Conservation (phyloP, 2,888 invertebrate species). For the Tenthredo mesomela region DNA sequence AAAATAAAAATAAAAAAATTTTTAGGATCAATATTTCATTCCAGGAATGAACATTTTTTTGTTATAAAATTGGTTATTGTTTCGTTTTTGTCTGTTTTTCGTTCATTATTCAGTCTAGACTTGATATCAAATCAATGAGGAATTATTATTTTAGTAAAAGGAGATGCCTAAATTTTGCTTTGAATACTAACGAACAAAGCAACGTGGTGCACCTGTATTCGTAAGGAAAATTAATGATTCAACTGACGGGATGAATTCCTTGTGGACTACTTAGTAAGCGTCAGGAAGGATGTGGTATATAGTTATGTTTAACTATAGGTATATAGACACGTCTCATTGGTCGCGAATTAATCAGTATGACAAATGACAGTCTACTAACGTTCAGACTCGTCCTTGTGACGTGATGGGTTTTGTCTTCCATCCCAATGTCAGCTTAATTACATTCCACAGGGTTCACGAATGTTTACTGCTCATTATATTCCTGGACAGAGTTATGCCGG, state of each 20-base stretch:
- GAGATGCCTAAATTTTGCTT: neutral
- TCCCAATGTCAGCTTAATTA: constrained; percentile 71
- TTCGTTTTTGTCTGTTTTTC: neutral
- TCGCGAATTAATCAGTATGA: constrained; percentile 73
- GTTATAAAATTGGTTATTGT: neutral
- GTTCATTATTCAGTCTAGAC: neutral
- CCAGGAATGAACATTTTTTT: neutral
- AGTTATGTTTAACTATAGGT: neutral
- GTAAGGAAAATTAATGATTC: constrained; percentile 39
- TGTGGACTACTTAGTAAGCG: constrained; percentile 28
- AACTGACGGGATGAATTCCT: neutral
- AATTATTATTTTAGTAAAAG: neutral
- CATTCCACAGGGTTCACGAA: constrained; percentile 66
- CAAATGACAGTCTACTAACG: constrained; percentile 61
- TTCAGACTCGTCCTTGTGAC: constrained; percentile 40
- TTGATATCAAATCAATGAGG: neutral
- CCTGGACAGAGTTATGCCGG: constrained; percentile 48
- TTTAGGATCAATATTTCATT: neutral
- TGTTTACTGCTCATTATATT: constrained; percentile 50
- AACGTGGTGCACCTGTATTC: constrained; percentile 9
- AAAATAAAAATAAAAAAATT: neutral
- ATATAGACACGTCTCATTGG: constrained; percentile 31
- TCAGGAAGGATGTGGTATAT: neutral
- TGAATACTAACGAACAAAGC: neutral
- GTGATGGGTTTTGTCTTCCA: constrained; percentile 50